phyloP scores from a whole-genome alignment of 2,888 invertebrate genomes.

The Calameuta pallipes region DNA sequence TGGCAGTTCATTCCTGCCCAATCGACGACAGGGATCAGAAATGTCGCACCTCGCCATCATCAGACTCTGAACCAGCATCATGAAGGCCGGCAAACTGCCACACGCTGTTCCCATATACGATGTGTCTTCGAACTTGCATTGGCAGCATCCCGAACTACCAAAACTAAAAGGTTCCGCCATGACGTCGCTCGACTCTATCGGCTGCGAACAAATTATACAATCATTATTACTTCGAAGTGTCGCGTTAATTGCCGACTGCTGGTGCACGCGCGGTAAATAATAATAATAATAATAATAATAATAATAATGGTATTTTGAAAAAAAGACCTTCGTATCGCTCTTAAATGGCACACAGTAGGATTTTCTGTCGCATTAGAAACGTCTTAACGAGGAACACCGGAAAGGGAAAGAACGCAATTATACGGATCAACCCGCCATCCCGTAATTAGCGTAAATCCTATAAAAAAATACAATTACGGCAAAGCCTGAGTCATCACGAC shows the following conservation, averaged over 20 bases:
- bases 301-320: background rate
- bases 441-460: background rate
- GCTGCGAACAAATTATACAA: background rate
- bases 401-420: background rate
- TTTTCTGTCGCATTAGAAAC: background rate
- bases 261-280: too few species aligned
- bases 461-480: background rate
- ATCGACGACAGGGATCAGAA: slow-evolving; percentile 55
- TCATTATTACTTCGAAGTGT: too few species aligned
- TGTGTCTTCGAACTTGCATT: slow-evolving; percentile 52
- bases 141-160: slow-evolving; percentile 9
- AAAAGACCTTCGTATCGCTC: background rate
- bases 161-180: background rate
- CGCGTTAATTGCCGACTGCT: too few species aligned
- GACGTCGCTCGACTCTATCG: background rate
- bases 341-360: background rate
- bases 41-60: slow-evolving; percentile 58
- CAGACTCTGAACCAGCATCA: slow-evolving; percentile 53
- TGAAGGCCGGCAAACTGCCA: slow-evolving; percentile 48
- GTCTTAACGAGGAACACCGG: background rate
- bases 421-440: background rate
- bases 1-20: slow-evolving; percentile 50
- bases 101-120: slow-evolving; percentile 52
- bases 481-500: background rate
- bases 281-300: too few species aligned